Base-by-base conservation (phyloP, 2,888 invertebrate genomes). In the Leptogaster cylindrica region DNA sequence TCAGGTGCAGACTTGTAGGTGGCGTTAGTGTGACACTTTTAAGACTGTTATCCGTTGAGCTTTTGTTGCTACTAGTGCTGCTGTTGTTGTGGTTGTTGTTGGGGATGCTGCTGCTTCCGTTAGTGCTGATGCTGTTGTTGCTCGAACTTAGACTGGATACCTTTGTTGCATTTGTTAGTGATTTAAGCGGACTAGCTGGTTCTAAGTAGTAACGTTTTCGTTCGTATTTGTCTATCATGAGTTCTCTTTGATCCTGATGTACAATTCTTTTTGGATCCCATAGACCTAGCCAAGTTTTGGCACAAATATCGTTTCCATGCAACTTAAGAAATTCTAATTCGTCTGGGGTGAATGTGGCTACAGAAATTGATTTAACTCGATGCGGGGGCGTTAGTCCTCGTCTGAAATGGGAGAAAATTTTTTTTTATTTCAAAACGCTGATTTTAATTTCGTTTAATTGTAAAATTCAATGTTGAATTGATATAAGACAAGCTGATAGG, bases 301-400 rank as follows among this genome's bases (percentile, higher is more conserved):
- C 87, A 82, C 97, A 97, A 77, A 92, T 89, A 85, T 96, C 95
- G 82, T 98, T 98, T 74, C 98, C 97, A 80, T 91, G 89, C 72
- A 87, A 84, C 83, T 89, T 91, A 73, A 98, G 86, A 77, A 93
- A 89, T 77, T 96, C 95, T 77, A 98, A 89, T 83, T 98, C 98
- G 75, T 97, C 97, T 74, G 90, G 88, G 68, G 93, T 93, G 82
- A 97, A 98, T 74, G 94, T 95, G 70, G 97, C 95, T 97, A 98
- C 97, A 33, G 97, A 97, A 77, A 98, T 97, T 63, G 97, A 97
- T 83, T 98, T 98, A 71, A 98, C 96, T 72, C 98, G 88, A 82
- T 98, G 97, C 73, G 98, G 98, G 70, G 98, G 97, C 76, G 97
- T 97, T 72, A 98, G 84, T 65, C 98, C 98, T 77, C 97, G 90